Percentiles rank a stretch among this genome's conserved stretches.
Evolutionary conservation across 53 echinoderm and acorn worm genomes (phyloP).

Genomic region (Antedon mediterranea): DNA sequence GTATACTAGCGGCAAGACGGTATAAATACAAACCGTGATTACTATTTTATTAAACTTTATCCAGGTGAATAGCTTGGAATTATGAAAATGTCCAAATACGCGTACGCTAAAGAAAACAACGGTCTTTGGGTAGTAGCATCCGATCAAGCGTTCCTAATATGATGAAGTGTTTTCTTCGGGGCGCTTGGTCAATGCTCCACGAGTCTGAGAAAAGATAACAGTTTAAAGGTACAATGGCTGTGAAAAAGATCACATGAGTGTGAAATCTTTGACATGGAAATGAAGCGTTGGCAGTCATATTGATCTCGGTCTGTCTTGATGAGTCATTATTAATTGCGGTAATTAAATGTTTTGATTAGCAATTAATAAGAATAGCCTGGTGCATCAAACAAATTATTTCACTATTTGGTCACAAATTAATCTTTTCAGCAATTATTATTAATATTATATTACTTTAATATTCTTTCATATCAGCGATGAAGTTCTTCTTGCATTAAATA

Average conservation of each 20-base stretch:
- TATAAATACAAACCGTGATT: neutral
- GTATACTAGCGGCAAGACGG: neutral
- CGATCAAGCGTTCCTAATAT: neutral
- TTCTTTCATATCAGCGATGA: no score
- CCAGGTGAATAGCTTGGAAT: neutral
- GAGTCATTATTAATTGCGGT: neutral
- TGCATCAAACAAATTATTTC: neutral
- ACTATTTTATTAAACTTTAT: neutral
- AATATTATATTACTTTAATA: no score
- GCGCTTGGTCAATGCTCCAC: neutral
- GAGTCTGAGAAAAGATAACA: neutral
- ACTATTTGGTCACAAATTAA: no score
- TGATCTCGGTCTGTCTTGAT: neutral
- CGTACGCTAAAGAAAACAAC: neutral
- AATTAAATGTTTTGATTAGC: neutral
- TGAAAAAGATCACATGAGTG: neutral
- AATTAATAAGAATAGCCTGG: neutral
- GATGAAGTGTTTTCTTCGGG: neutral
- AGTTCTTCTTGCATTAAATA: no score
- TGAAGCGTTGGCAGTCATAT: neutral
- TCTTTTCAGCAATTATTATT: no score
- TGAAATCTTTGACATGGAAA: neutral
- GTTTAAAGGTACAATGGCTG: neutral
- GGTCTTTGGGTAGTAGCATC: neutral
- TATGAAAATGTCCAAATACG: neutral